Conservation (phyloP, 2,888 invertebrate species). For the Hipparchia sbordonii region DNA sequence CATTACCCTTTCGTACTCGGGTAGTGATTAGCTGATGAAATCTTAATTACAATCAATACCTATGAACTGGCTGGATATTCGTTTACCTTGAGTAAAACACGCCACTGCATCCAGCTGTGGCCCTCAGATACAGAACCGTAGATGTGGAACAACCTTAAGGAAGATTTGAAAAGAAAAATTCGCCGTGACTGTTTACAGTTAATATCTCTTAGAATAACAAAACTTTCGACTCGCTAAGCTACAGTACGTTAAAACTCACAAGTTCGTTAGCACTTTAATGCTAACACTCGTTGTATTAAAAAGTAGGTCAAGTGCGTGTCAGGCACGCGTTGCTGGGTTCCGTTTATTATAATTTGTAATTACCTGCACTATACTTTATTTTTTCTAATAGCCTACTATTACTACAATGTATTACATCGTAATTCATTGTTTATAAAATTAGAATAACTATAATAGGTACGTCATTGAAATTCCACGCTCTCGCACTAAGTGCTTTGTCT, state of each 20-base stretch:
- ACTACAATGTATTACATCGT: too few species aligned
- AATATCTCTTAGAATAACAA: constrained; percentile 27
- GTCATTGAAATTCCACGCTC: too few species aligned
- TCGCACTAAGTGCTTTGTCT: too few species aligned
- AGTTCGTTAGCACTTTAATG: background rate
- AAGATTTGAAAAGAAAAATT: constrained; percentile 26
- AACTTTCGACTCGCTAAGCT: constrained; percentile 25
- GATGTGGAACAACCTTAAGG: constrained; percentile 15
- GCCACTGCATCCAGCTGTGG: background rate
- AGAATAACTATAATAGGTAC: too few species aligned
- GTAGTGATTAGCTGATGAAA: too few species aligned
- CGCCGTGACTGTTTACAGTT: constrained; percentile 33
- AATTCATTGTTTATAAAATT: too few species aligned
- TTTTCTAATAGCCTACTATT: too few species aligned
- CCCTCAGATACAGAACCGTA: background rate
- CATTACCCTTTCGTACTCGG: too few species aligned
- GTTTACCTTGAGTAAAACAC: background rate
- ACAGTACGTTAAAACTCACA: constrained; percentile 10
- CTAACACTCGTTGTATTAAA: background rate
- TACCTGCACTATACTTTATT: too few species aligned
- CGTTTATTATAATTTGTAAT: too few species aligned
- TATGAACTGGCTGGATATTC: background rate
- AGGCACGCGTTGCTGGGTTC: too few species aligned
- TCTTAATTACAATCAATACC: too few species aligned
- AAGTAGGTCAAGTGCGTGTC: background rate